These are phyloP conservation scores for Lithosia quadra DNA, from an alignment of 2,888 invertebrate genomes.

Conservation along the genomic window DNA sequence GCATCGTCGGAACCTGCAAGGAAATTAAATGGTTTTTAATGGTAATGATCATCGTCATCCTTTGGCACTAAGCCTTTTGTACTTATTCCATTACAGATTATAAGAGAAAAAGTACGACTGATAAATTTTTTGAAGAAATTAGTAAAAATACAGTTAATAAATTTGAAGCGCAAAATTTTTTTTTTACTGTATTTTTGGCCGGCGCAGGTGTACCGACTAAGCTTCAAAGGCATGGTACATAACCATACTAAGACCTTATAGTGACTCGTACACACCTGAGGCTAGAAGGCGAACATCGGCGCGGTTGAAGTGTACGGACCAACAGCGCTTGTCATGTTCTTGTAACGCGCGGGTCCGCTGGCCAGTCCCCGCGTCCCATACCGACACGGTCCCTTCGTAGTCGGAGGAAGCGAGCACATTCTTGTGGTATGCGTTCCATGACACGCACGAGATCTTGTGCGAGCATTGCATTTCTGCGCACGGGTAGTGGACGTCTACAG, in stretches of 20 bases:
- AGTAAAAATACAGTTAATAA: too few relatives aligned
- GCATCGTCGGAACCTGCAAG: slow-evolving; percentile 92
- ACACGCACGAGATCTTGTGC: slow-evolving; percentile 97
- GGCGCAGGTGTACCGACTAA: too few relatives aligned
- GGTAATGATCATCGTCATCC: too few relatives aligned
- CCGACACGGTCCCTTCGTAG: slow-evolving; percentile 97
- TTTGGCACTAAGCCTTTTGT: too few relatives aligned
- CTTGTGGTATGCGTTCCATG: slow-evolving; percentile 97
- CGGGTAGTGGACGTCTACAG: slow-evolving; percentile 97
- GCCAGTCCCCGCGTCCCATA: slow-evolving; percentile 96
- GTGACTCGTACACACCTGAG: slow-evolving; percentile 85
- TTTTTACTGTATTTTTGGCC: too few relatives aligned
- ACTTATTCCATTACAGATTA: too few relatives aligned
- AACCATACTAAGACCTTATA: too few relatives aligned
- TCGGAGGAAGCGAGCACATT: slow-evolving; percentile 95
- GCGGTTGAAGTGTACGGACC: slow-evolving; percentile 98
- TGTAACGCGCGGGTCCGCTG: slow-evolving; percentile 90
- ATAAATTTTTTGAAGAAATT: too few relatives aligned
- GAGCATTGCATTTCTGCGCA: slow-evolving; percentile 96
- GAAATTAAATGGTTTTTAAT: too few relatives aligned
- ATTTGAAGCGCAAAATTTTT: too few relatives aligned
- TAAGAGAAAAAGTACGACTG: too few relatives aligned
- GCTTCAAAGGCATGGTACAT: too few relatives aligned
- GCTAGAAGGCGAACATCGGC: slow-evolving; percentile 96
- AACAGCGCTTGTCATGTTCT: slow-evolving; percentile 98